Base-by-base conservation (phyloP, 2,113 vertebrate genomes). In the Nettapus auritus region DNA sequence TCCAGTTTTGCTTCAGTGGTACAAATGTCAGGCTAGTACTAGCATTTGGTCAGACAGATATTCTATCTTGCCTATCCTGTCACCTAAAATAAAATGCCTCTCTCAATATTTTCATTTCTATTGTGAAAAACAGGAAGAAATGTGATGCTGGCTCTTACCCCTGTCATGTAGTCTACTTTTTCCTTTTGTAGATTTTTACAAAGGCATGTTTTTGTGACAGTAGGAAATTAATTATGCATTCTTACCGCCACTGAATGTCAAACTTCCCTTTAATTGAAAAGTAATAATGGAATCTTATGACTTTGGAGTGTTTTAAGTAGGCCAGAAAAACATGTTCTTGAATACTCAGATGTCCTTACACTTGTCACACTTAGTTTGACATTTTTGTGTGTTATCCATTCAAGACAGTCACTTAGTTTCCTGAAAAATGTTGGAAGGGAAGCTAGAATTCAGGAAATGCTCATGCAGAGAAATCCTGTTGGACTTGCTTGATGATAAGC, bases 391-490 rank as follows among this genome's bases (percentile, higher is more conserved):
- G 63, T 87, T 97, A 94, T 91, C 93, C 89, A 14, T 94, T 95
- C n/a, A 76, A 87, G 74, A 26, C 91, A 95, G 48, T 91, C n/a
- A 31, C 40, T 81, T 42, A 38, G 28, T 91, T 95, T 97, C 95
- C 94, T 96, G 95, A 78, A 88, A 34, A 73, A 88, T 0, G 0
- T 64, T 88, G 64, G 25, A 96, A 81, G 23, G 82, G 91, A 97
- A 94, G 68, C 52, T 93, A 60, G 82, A 88, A 83, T 67, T 88
- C 91, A 90, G 95, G 95, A 96, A 96, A 71, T 34, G 16, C 68
- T 91, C 13, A 18, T 52, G 66, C 75, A 68, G 34, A 83, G 56
- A 90, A 83, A 75, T 77, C 82, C 79, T 29, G 13, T 64, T 42
- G 64, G 64, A 60, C 52, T 59, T 48, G 17, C 76, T 29, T 67